Conservation (phyloP, 2,888 invertebrate genomes). For the Chrysolina americana region DNA sequence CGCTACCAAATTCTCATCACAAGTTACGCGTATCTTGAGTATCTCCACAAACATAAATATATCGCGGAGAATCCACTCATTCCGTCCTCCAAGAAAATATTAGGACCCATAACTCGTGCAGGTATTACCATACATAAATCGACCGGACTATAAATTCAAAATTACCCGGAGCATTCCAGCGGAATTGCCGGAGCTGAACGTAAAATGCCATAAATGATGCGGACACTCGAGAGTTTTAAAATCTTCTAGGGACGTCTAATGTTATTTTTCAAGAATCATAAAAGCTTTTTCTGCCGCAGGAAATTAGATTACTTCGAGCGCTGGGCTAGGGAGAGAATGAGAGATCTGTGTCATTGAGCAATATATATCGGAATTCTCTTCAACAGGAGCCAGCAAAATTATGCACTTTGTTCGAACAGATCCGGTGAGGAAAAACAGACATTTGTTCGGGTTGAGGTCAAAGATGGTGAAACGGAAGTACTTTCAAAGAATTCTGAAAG, state of each 20-base stretch:
- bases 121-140: conserved; percentile 56
- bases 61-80: background rate
- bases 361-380: background rate
- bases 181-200: conserved; percentile 55
- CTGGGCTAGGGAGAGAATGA: conserved; percentile 35
- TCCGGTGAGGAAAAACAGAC: background rate
- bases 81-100: conserved; percentile 37
- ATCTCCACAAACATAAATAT: background rate
- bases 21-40: too few relatives aligned
- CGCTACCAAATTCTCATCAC: too few relatives aligned
- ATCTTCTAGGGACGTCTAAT: conserved; percentile 56
- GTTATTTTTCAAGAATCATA: conserved; percentile 56
- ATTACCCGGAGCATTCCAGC: conserved; percentile 54
- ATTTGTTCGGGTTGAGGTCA: background rate
- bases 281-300: conserved; percentile 58
- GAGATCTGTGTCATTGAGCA: conserved; percentile 3
- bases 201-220: conserved; percentile 59
- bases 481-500: too few relatives aligned
- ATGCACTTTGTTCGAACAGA: background rate
- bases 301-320: conserved; percentile 61
- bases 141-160: conserved; percentile 56
- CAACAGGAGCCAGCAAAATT: background rate
- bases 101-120: conserved; percentile 36
- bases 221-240: conserved; percentile 59
- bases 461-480: too few relatives aligned